Evolutionary conservation across 1,140 invertebrate species (phyloP), one percentile per base, ranked within the genome.

Genomic region (Drosophila ercepeae): DNA sequence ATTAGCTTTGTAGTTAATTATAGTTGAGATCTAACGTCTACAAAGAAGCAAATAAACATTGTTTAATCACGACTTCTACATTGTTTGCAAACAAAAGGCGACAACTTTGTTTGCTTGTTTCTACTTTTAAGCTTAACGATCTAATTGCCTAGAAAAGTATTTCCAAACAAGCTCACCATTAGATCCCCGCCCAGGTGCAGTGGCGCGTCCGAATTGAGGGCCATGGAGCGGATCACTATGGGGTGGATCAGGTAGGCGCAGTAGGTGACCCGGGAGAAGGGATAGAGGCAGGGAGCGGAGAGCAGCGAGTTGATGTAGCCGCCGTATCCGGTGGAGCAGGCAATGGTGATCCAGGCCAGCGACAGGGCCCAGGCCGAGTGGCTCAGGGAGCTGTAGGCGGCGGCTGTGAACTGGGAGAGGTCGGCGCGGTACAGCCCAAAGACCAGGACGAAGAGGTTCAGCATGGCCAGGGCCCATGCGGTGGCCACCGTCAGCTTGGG

Each of bases 281-380:
- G 96, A 91, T 97, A 96, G 6, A 97, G 91, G 50, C 95, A 93
- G 18, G 95, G 94, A 19, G 95, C 93, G n/a, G 96, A 96, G 4
- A 97, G 92, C 76, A 96, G 92, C 19, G 92, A 92, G 39, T 95
- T 95, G 11, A 96, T 93, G 88, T 94, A 95, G 59, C 95, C 96
- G 92, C 96, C 97, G 91, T 97, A 94, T 57, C 97, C 97, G 21
- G 95, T 97, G 16, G 96, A 95, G 84, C 97, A 98, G 1, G 97
- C 97, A 57, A 98, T 93, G 6, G 97, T 95, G 68, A 98, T 95
- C 97, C 97, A 98, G 0, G 95, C 93, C 11, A 98, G 90, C 14
- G 94, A 94, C 4, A 97, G 74, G 6, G 96, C 96, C 96, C 97
- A 98, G 11, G 95, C 93, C 44, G 95, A 96, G 89, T 98, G 95